Base-by-base conservation (phyloP, 92 coral and sea anemone species). In the Siderastrea siderea region DNA sequence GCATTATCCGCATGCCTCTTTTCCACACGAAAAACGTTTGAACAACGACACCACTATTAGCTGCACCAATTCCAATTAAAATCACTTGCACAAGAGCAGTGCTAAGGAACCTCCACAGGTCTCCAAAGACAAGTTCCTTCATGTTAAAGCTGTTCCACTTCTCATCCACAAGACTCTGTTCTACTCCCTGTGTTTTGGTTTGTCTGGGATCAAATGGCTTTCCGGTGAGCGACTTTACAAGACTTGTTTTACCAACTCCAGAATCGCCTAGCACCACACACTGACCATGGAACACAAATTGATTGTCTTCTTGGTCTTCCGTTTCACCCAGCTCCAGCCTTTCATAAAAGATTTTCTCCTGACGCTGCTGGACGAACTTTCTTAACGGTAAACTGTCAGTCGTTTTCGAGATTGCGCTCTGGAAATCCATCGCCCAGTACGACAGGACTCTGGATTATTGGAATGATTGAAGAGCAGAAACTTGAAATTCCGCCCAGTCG, bases 231-330 rank as follows among this genome's bases (percentile, higher is more conserved):
- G 94, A 84, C 75, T 80, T 90, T 0, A 90, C 93, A 0, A 90
- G 74, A 76, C 93, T 90, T n/a, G 93, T 90, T 66, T 90, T 90
- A 7, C 93, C 93, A 73, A 68, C 86, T 14, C 88, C 14, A 2
- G 93, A 61, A 44, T 90, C 93, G 2, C 93, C 94, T 4, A 91
- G 81, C 5, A 91, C 88, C 44, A 91, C 63, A 19, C 75, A 51
- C 79, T 86, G 91, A 7, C 94, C 88, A 67, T 63, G 88, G 52
- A 75, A 78, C 5, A 87, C 94, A 55, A 52, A 70, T 2, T 91
- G 88, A 0, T 46, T 48, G 48, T 60, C 48, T 68, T 38, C 69
- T 77, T 82, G 8, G 17, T 13, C 11, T 60, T 65, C 62, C 6
- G 72, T 16, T 7, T 61, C 14, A 3, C 13, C 4, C 67, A 61